Conservation (phyloP, 1,140 invertebrate species). For the Oreohelix idahoensis region DNA sequence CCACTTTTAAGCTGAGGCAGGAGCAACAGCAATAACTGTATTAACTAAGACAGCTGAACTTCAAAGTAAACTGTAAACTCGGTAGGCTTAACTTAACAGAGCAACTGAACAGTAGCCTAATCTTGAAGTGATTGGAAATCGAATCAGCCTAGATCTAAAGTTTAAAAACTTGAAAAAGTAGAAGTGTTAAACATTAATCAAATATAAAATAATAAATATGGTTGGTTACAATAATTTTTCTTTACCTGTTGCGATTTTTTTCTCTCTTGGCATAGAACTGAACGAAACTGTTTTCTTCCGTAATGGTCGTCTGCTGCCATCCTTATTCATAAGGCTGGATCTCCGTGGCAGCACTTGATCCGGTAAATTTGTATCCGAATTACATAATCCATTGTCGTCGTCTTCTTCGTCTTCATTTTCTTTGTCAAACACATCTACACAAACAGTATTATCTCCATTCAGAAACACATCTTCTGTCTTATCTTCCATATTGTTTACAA, state of each 20-base stretch:
- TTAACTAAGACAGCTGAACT: no score
- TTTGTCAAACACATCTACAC: constrained; percentile 43
- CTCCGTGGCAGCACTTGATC: constrained; percentile 55
- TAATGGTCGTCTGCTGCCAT: constrained; percentile 54
- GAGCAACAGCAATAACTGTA: no score
- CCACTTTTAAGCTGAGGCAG: no score
- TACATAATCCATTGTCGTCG: constrained; percentile 30
- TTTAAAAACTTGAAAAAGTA: no score
- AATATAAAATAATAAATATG: no score
- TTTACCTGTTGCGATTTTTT: constrained; percentile 75
- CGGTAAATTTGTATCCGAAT: constrained; percentile 45
- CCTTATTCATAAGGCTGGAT: constrained; percentile 63
- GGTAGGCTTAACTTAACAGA: no score
- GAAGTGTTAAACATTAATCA: no score
- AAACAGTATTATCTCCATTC: constrained; percentile 52
- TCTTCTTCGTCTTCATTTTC: constrained; percentile 33
- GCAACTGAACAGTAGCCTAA: no score
- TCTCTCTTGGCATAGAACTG: constrained; percentile 69
- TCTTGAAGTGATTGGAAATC: no score
- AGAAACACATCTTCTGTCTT: constrained; percentile 57
- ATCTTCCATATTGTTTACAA: constrained; percentile 43
- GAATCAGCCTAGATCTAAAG: no score
- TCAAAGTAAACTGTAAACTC: no score
- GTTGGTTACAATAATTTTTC: no score
- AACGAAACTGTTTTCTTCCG: constrained; percentile 72